Evolutionary conservation across 2,113 vertebrate species (phyloP).

Genomic region (Myiagra hebetior): DNA sequence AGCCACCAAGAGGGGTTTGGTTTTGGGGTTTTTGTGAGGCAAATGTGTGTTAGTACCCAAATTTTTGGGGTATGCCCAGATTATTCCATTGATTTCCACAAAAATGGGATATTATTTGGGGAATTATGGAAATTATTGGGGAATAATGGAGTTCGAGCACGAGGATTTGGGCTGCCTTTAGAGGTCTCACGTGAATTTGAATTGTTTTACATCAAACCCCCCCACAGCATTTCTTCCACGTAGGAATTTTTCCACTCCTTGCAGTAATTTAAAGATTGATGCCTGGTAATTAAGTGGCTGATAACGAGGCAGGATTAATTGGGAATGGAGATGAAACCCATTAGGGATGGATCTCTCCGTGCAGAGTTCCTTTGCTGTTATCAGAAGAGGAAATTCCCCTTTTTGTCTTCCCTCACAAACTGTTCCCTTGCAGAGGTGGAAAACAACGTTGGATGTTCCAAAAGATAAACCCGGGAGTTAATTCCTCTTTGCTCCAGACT

Average conservation of each 20-base stretch:
- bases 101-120: background rate
- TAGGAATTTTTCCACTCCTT: background rate
- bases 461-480: background rate
- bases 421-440: background rate
- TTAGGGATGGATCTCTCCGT: background rate
- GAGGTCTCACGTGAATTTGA: background rate
- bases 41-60: accelerated
- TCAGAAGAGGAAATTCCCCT: background rate
- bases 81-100: background rate
- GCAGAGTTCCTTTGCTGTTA: background rate
- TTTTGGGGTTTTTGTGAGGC: background rate
- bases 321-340: background rate
- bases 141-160: background rate
- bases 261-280: background rate
- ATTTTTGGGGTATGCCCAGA: accelerated
- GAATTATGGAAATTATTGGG: background rate
- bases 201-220: background rate
- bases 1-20: accelerated
- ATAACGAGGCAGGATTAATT: slow-evolving; percentile 13
- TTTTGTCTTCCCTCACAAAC: background rate
- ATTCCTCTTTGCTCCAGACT: background rate
- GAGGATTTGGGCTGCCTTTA: background rate
- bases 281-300: slow-evolving; percentile 27
- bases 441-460: background rate
- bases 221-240: background rate